Percentiles rank a stretch among this genome's conserved stretches.
phyloP scores from a whole-genome alignment of 2,113 vertebrate species.

The Calyptommatus sinebrachiatus region DNA sequence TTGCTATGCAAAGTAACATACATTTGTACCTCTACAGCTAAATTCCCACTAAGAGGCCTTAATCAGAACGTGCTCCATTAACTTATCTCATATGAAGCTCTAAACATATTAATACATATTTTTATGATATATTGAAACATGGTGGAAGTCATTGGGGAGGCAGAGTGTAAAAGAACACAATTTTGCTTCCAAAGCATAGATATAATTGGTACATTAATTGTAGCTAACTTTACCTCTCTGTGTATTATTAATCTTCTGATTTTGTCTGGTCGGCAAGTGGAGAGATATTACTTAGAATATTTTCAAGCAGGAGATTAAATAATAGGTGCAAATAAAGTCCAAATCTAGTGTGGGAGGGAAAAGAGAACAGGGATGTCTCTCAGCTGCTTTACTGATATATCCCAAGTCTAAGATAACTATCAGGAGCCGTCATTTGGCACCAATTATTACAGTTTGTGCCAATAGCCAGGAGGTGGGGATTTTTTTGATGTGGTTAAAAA shows the following conservation, averaged over 20 bases:
- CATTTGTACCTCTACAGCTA: constrained; percentile 5
- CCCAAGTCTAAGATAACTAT: constrained; percentile 73
- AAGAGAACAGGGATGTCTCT: constrained; percentile 67
- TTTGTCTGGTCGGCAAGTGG: constrained; percentile 73
- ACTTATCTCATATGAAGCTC: constrained; percentile 31
- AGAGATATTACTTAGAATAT: constrained; percentile 71
- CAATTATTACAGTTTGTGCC: constrained; percentile 83
- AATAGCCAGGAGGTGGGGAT: constrained; percentile 77
- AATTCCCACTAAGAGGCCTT: constrained; percentile 5
- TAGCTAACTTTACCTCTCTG: constrained; percentile 70
- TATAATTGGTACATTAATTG: constrained; percentile 80
- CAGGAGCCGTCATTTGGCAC: constrained; percentile 70
- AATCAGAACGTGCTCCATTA: constrained; percentile 28
- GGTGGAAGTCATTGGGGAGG: constrained; percentile 48
- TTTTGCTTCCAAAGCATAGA: constrained; percentile 64
- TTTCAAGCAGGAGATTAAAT: constrained; percentile 73
- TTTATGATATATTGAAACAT: constrained; percentile 51
- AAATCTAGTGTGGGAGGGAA: constrained; percentile 63
- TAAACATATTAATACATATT: constrained; percentile 49
- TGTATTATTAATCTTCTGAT: constrained; percentile 79
- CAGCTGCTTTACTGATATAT: constrained; percentile 66
- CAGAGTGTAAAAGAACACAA: constrained; percentile 72
- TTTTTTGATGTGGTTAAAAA: constrained; percentile 83
- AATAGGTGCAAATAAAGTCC: constrained; percentile 79
- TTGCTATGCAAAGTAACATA: constrained; percentile 10